These are phyloP conservation scores for Gavia stellata DNA, from an alignment of 2,113 vertebrate genomes.

Conservation along the genomic window DNA sequence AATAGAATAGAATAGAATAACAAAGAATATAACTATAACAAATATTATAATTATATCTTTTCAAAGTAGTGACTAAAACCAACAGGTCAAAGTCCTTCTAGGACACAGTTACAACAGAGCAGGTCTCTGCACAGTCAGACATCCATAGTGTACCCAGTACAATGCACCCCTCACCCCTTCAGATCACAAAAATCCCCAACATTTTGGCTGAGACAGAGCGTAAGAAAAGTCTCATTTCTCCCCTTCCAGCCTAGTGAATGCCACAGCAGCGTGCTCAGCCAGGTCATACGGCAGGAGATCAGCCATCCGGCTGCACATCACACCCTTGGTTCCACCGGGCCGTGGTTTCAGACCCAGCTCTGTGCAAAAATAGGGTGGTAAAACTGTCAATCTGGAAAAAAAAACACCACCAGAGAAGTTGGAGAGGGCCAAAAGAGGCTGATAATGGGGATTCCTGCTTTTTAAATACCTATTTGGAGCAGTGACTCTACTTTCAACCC, in stretches of 20 bases:
- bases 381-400: background rate
- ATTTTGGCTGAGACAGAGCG: background rate
- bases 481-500: background rate
- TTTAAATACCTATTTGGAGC: background rate
- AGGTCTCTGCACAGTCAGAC: background rate
- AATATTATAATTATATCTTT: background rate
- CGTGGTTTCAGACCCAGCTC: background rate
- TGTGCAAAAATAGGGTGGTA: background rate
- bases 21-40: background rate
- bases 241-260: background rate
- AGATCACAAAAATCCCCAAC: background rate
- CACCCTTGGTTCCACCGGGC: background rate
- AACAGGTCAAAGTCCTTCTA: background rate
- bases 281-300: accelerated
- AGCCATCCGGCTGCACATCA: background rate
- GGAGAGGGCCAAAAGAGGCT: background rate
- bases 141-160: background rate
- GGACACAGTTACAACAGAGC: background rate
- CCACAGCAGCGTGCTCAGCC: accelerated
- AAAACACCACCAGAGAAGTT: background rate
- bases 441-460: accelerated
- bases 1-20: background rate
- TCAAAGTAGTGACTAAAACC: background rate
- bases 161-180: background rate
- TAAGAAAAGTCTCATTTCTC: background rate